Base-by-base conservation (phyloP, 2,113 vertebrate species). In the Myxocyprinus asiaticus region DNA sequence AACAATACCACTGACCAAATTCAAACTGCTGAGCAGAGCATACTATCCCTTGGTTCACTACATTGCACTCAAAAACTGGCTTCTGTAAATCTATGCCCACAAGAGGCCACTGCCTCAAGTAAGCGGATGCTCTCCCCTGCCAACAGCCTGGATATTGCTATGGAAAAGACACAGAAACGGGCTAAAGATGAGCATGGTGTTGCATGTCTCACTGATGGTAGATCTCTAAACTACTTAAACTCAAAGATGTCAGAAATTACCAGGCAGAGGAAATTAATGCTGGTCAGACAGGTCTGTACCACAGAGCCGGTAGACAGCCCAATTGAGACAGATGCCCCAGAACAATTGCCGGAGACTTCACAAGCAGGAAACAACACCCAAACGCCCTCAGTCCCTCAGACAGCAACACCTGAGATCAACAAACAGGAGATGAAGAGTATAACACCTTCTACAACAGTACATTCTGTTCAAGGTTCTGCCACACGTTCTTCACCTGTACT, bases 41-140 rank as follows among this genome's bases (percentile, higher is more conserved):
- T 86, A 47, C 58, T 92, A 67, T 84, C 87, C 7, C 85, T 89
- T 15, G 92, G 89, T 48, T 92, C 94, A 53, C 89, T 84, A 0
- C 92, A 92, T 47, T 87, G 89, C 73, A 86, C 89, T 67, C 94
- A 95, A 87, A 98, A 97, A 87, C 80, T 94, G 77, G 92, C 94
- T 77, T 90, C 95, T 1, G 94, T 93, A 0, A 94, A 94, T 75
- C 94, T 99, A 4, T 96, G 94, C 75, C 96, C 96, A 0, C 97
- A 99, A 65, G 98, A 99, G 84, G 92, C 94, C 81, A 94, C 94
- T 68, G 95, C 95, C 55, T 98, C 97, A 9, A 99, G 97, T 84
- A 99, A 99, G 86, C 93, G 98, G 70, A 99, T 99, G 97, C 92
- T 99, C 63, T 99, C 98, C 8, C 98, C 98, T 72, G 98, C 98